A percentile compares a stretch with the other conserved stretches of the same genome.
Evolutionary conservation across 2,113 vertebrate species (phyloP).

Genomic region (Pelecanoides urinatrix): DNA sequence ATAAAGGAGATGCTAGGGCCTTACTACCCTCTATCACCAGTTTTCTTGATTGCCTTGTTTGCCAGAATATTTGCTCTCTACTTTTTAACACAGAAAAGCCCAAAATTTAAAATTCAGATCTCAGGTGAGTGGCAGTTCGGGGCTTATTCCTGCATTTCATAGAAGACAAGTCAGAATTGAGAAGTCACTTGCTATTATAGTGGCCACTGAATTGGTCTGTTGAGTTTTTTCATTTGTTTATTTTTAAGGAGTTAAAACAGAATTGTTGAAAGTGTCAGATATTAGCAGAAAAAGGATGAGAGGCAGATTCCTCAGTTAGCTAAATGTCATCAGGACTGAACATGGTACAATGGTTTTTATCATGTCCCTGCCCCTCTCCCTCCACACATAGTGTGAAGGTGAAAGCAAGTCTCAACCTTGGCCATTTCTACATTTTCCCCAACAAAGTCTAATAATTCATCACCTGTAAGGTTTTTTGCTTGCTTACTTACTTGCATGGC

Average conservation of each 20-base stretch:
- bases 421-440: background rate
- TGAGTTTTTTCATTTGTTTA: background rate
- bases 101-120: background rate
- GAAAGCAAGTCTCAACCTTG: background rate
- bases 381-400: background rate
- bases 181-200: background rate
- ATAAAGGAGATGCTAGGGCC: background rate
- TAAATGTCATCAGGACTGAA: background rate
- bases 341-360: background rate
- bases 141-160: background rate
- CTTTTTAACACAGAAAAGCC: background rate
- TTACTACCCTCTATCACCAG: background rate
- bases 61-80: background rate
- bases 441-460: background rate
- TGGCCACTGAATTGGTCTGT: background rate
- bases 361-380: background rate
- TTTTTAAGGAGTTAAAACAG: background rate
- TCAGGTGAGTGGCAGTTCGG: background rate
- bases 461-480: background rate
- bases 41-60: background rate
- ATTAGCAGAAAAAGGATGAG: background rate
- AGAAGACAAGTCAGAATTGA: background rate
- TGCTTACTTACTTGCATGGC: constrained; percentile 92
- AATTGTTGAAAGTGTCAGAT: background rate
- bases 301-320: background rate